Base-by-base conservation (phyloP, 1,140 invertebrate species). In the Geopemphigus sp. region DNA sequence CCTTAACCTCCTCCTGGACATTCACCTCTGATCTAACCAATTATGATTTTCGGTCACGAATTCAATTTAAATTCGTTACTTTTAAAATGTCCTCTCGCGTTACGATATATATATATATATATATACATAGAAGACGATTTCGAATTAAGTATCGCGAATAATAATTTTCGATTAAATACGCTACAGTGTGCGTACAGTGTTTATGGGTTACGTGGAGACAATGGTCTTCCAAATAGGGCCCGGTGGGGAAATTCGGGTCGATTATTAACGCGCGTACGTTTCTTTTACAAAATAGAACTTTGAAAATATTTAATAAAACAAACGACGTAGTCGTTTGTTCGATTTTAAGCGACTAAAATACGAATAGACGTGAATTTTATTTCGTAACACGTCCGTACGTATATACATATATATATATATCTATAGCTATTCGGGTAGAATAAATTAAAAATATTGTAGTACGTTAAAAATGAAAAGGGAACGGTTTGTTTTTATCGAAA, bases 1-100 rank as follows among this genome's bases (percentile, higher is more conserved):
- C 73, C 73, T 76, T 76, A 76, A 76, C 73, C 53, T 73, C 54
- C 2, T 56, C 54, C 8, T 57, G 29, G n/a, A 63, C 74, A 32
- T 78, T 78, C 57, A 78, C 74, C 74, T 61, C 57, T 78, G 73
- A 39, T 76, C 26, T 32, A 29, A 26, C n/a, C 57, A 47, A 61
- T 78, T 61, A 57, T 47, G 32, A 61, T 61, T 61, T 78, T 61
- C 15, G 72, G 57, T 61, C 74, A 78, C 74, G 74, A 78, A 47
- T 63, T 63, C 15, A 78, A 47, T 61, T 53, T 29, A 29, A 72
- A 72, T 72, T 50, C 22, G 22, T 26, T 68, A 8, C 32, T 68
- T 50, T 68, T 68, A 50, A 68, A 68, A 24, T 47, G 22, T 68
- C 15, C 22, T 39, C 32, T 8, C 8, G 8, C 32, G 4, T 72